phyloP scores from a whole-genome alignment of 2,797 vertebrate species.

The Geotrypetes seraphini region DNA sequence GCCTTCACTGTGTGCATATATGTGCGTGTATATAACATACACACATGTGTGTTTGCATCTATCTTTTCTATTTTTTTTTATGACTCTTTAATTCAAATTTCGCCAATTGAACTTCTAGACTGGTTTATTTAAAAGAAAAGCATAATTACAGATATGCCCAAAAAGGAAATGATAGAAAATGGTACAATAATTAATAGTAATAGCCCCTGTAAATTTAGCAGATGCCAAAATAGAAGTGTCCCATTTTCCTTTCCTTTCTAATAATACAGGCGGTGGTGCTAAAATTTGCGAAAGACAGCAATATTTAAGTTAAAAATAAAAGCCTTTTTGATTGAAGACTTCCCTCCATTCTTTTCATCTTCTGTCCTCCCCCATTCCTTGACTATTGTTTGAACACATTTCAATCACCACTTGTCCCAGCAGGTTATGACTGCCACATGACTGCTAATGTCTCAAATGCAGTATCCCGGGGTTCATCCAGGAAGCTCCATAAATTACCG shows the following conservation, averaged over 20 bases:
- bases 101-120: no score
- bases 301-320: not conserved
- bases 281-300: not conserved
- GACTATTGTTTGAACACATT: not conserved
- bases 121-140: not conserved
- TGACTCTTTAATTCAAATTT: no score
- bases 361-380: not conserved
- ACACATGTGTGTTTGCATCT: not conserved
- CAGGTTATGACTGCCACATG: not conserved
- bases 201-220: not conserved
- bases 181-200: not conserved
- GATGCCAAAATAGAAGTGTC: not conserved
- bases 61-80: not conserved
- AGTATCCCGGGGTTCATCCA: not conserved
- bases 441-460: not conserved
- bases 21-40: no score
- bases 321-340: not conserved
- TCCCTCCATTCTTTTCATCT: not conserved
- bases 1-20: no score
- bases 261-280: not conserved
- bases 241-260: rapidly evolving
- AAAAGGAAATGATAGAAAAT: not conserved
- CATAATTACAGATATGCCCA: not conserved
- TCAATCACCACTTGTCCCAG: constrained; percentile 2
- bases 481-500: not conserved